Conservation (phyloP, 2,888 invertebrate species). For the Nephrotoma flavescens region DNA sequence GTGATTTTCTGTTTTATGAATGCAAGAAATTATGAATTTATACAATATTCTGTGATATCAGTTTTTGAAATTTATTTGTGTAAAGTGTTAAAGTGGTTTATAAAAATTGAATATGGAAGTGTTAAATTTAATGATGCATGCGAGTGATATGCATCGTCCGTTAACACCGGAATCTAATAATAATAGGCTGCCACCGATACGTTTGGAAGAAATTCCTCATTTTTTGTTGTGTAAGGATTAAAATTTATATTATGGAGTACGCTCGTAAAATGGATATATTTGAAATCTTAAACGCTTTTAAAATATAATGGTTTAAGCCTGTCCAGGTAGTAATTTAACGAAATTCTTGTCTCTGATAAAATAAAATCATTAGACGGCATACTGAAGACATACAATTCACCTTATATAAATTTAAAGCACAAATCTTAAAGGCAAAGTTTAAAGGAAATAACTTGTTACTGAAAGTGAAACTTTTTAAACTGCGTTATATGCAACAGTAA, state of each 20-base stretch:
- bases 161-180: conserved; percentile 31
- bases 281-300: too few relatives aligned
- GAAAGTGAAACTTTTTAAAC: too few relatives aligned
- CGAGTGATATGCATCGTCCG: conserved; percentile 30
- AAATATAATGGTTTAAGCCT: too few relatives aligned
- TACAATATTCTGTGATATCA: conserved; percentile 1
- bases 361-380: too few relatives aligned
- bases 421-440: too few relatives aligned
- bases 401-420: too few relatives aligned
- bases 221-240: conserved; percentile 52
- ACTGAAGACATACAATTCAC: too few relatives aligned
- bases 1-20: not conserved
- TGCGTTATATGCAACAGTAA: too few relatives aligned
- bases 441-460: too few relatives aligned
- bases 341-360: too few relatives aligned
- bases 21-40: not conserved
- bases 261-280: conserved; percentile 12
- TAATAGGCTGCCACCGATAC: conserved; percentile 55
- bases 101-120: conserved; percentile 24
- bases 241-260: conserved; percentile 7
- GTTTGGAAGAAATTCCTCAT: conserved; percentile 57
- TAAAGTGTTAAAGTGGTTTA: not conserved
- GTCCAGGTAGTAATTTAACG: too few relatives aligned
- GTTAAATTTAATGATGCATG: conserved; percentile 34
- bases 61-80: not conserved